Base-by-base conservation (phyloP, 2,797 vertebrate species). In the Chrysolophus pictus region DNA sequence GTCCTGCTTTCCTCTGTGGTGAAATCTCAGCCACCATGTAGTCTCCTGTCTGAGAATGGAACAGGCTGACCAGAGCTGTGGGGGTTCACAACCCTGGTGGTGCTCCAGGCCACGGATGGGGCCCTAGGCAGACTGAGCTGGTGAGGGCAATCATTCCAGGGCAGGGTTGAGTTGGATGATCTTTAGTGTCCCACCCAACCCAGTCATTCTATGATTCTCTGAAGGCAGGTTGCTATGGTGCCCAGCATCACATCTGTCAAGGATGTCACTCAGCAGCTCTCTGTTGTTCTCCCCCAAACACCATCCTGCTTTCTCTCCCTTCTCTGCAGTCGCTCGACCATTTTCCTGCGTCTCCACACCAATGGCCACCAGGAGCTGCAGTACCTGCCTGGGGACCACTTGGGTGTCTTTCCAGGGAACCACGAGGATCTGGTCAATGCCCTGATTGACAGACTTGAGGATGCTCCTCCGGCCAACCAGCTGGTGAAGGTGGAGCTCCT, bases 371-470 rank as follows among this genome's bases (percentile, higher is more conserved):
- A 98, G 95, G 98, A 96, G 73, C 98, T 99, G 93, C 97, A 96
- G 91, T 99, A 99, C 97, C 97, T 98, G 90, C 99, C 99, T 0
- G 99, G 99, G 55, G 99, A 99, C 97, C 99, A 99, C 97, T 96
- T 99, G 96, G 99, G 99, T 0, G 98, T 99, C 88, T 99, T 99
- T 94, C 97, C 99, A 7, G 99, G 99, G 82, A 99, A 99, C 98
- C 98, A 98, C 0, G 99, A 99, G 95, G 98, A 99, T 93, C 97
- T 99, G 73, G 99, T 99, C 94, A 99, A 96, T 0, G 98, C 98
- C 46, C 98, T 99, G 95, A 98, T 99, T 0, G 98, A 99, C 67
- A 98, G 98, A 90, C 98, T 99, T 72, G 99, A 99, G 96, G 99
- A 99, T 2, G 98, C 99, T 0, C 98, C 99, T 5, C 99, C 99